phyloP scores from a whole-genome alignment of 2,888 invertebrate genomes.

The Crocallis elinguaria region DNA sequence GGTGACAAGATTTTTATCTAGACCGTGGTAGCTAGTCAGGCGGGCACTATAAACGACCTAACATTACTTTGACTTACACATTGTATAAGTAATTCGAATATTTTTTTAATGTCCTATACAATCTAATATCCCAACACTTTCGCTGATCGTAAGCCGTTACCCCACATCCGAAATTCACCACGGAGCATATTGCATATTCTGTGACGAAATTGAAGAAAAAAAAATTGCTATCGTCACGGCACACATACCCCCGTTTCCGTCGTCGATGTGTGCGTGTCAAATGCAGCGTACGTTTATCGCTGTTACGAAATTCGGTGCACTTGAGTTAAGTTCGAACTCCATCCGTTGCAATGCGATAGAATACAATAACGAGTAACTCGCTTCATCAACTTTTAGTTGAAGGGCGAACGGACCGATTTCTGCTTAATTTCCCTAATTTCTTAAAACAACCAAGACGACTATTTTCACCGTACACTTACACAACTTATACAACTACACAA shows the following conservation, averaged over 20 bases:
- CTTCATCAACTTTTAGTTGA: too few relatives aligned
- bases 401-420: too few relatives aligned
- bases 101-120: neutral
- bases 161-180: slow-evolving; percentile 1
- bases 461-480: too few relatives aligned
- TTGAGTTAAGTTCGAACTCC: neutral
- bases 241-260: slow-evolving; percentile 21
- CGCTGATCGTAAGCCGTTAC: neutral
- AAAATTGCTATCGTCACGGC: slow-evolving; percentile 11
- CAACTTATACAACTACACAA: too few relatives aligned
- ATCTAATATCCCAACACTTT: neutral
- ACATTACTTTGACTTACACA: too few relatives aligned
- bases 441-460: too few relatives aligned
- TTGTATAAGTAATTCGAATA: too few relatives aligned
- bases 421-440: too few relatives aligned
- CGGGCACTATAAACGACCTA: too few relatives aligned
- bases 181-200: neutral
- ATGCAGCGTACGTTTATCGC: slow-evolving; percentile 1
- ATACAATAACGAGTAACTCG: neutral
- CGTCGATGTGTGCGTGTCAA: slow-evolving; percentile 20
- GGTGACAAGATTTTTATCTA: too few relatives aligned
- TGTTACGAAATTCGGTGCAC: slow-evolving; percentile 24
- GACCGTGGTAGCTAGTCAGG: too few relatives aligned
- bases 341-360: neutral
- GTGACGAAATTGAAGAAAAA: neutral